Evolutionary conservation across 2,797 vertebrate species (phyloP), one percentile per base, ranked within the genome.

Genomic region (Eleutherodactylus coqui): DNA sequence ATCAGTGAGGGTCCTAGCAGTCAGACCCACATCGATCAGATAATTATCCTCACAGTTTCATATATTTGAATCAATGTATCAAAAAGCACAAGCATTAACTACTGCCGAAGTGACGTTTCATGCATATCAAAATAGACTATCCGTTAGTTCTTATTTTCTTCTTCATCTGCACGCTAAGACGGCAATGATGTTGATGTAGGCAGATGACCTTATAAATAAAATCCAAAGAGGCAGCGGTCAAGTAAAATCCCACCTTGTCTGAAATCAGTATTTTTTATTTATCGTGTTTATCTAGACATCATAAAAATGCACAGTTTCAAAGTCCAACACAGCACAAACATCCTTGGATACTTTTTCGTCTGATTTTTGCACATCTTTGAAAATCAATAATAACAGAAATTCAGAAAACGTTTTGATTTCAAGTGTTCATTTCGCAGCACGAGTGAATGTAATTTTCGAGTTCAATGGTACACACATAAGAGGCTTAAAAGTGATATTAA

Each of bases 391-490:
- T 77, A 77, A 62, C 73, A 77, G 55, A 84, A 73, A 83, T 75
- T 10, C 82, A 84, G 82, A 60, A 75, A 84, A 51, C 7, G 73
- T 67, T 84, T 84, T 76, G 82, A 84, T 84, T 84, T 84, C 73
- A 84, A 84, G 72, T 75, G 82, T 84, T 76, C 24, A 84, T 76
- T 76, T 84, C 55, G 29, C 60, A 85, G 75, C 75, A 67, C 41
- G 83, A 43, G 58, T 84, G 83, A 84, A 84, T 84, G 75, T 75
- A 85, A 79, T 85, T 85, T 85, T 85, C 83, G 67, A 84, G 83
- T 84, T 84, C 72, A 84, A 45, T 84, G 83, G 82, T 76, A 84
- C 58, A 84, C 82, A 67, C 41, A 84, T 84, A 83, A 83, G 82
- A 83, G 82, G 82, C 83, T 85, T 85, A 78, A 85, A 85, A 85